Percentiles rank a stretch among this genome's conserved stretches.
Conservation (phyloP, 2,797 vertebrate genomes). For the Psittacula derbiana region DNA sequence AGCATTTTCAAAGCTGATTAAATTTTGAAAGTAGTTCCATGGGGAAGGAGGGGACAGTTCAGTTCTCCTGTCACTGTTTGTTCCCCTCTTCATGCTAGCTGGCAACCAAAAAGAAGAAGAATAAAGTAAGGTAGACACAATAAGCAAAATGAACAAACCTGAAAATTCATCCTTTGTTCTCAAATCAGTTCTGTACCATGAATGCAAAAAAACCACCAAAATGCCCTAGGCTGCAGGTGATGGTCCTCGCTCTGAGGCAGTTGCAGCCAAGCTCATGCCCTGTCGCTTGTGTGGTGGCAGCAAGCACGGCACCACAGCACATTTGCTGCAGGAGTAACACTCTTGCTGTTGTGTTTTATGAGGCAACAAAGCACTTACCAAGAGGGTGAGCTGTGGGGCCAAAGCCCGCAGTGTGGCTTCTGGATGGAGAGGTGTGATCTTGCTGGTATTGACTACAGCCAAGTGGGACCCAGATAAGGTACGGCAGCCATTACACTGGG, state of each 20-base stretch:
- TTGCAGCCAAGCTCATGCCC: not conserved
- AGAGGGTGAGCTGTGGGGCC: not conserved
- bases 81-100: not conserved
- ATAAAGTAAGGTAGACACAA: not conserved
- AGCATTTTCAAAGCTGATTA: not conserved
- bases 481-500: not conserved
- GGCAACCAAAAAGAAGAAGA: not conserved
- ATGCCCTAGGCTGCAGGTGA: not conserved
- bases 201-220: not conserved
- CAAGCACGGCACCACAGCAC: rapidly evolving
- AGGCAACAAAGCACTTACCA: not conserved
- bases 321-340: not conserved
- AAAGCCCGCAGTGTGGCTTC: not conserved
- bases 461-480: not conserved
- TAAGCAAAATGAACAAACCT: not conserved
- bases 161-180: not conserved
- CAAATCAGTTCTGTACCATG: not conserved
- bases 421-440: not conserved
- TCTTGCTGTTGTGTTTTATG: not conserved
- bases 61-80: not conserved
- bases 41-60: not conserved
- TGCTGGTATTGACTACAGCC: not conserved
- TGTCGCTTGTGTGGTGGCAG: not conserved
- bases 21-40: not conserved
- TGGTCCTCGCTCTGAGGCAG: not conserved